These are phyloP conservation scores for Apteryx owenii DNA, from an alignment of 2,113 vertebrate species.

Conservation along the genomic window DNA sequence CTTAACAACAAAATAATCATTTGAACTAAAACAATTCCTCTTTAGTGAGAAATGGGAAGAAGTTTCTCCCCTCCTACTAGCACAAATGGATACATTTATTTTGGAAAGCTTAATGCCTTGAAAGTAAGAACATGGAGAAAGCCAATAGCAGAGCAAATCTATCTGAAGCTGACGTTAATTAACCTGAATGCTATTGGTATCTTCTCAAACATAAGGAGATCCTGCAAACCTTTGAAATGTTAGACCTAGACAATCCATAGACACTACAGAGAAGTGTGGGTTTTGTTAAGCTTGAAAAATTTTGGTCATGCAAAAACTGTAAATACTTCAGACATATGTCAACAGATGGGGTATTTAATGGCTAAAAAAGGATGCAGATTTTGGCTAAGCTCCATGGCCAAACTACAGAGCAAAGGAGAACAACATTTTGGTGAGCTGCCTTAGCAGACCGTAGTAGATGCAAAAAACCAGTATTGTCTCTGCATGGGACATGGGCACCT, in stretches of 20 bases:
- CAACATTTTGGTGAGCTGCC: not conserved
- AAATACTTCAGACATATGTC: not conserved
- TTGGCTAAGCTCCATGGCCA: not conserved
- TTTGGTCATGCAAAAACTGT: constrained; percentile 17
- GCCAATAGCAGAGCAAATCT: not conserved
- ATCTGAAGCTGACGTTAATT: constrained; percentile 16
- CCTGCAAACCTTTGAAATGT: constrained; percentile 33
- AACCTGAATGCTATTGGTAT: constrained; percentile 11
- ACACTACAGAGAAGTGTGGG: not conserved
- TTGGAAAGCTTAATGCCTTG: not conserved
- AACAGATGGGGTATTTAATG: not conserved
- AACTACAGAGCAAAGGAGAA: not conserved
- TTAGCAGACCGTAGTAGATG: not conserved
- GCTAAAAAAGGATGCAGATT: not conserved
- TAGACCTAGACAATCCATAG: not conserved
- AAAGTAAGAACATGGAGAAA: not conserved
- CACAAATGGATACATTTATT: not conserved
- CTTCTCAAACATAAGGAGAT: not conserved
- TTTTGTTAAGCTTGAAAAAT: constrained; percentile 19
- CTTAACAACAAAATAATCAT: not conserved
- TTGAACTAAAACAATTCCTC: not conserved
- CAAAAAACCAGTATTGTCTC: not conserved
- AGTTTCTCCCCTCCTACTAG: not conserved
- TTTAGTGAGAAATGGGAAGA: not conserved
- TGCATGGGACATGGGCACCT: rapidly evolving